Percentiles rank a stretch among this genome's conserved stretches.
These are phyloP conservation scores for Pomatostomus ruficeps DNA, from an alignment of 2,113 vertebrate genomes.

Conservation along the genomic window DNA sequence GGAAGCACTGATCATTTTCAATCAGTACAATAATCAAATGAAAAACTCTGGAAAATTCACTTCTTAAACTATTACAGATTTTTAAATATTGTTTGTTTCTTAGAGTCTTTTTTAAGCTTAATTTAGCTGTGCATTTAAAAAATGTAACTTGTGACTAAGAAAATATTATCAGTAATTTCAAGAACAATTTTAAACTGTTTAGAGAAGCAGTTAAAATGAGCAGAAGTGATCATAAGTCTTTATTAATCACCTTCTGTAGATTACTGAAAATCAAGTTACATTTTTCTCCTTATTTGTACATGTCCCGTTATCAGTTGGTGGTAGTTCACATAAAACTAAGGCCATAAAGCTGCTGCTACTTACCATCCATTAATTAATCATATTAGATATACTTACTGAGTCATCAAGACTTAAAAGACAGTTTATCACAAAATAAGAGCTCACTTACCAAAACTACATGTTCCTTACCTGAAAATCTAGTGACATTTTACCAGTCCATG, in stretches of 20 bases:
- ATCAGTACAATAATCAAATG: not conserved
- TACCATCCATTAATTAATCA: not conserved
- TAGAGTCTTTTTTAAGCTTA: not conserved
- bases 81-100: not conserved
- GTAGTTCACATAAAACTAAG: not conserved
- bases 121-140: not conserved
- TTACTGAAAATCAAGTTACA: not conserved
- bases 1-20: not conserved
- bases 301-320: not conserved
- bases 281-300: not conserved
- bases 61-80: not conserved
- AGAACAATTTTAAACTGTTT: not conserved
- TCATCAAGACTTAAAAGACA: not conserved
- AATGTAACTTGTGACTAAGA: not conserved
- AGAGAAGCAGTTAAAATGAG: not conserved
- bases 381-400: not conserved
- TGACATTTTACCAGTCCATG: not conserved
- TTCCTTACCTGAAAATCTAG: conserved; percentile 17
- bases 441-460: not conserved
- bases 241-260: not conserved
- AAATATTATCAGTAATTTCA: not conserved
- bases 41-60: not conserved
- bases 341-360: not conserved
- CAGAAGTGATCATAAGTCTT: not conserved
- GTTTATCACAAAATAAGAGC: not conserved